Conservation (phyloP, 2,888 invertebrate species). For the Trichacis sp. region DNA sequence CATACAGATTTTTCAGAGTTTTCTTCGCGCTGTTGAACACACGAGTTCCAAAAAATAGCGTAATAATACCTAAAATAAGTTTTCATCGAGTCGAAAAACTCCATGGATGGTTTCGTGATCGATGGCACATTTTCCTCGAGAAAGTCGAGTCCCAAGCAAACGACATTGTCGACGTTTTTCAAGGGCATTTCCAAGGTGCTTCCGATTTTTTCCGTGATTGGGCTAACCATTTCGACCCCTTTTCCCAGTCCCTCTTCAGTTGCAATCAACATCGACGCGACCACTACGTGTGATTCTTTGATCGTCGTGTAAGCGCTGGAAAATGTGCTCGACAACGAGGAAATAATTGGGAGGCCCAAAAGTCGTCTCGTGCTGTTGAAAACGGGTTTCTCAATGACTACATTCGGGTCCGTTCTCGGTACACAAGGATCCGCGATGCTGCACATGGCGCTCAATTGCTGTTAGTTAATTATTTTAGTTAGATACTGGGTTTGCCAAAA, state of each 20-base stretch:
- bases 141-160: slow-evolving; percentile 66
- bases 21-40: too few species aligned
- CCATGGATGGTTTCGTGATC: slow-evolving; percentile 65
- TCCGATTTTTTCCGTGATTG: slow-evolving; percentile 52
- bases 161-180: slow-evolving; percentile 52
- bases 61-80: not conserved
- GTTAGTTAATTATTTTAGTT: not conserved
- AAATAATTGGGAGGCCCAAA: slow-evolving; percentile 46
- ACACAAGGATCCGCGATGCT: slow-evolving; percentile 25
- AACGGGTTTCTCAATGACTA: not conserved
- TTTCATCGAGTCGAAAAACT: slow-evolving; percentile 55
- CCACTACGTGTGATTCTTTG: slow-evolving; percentile 47
- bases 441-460: slow-evolving; percentile 11
- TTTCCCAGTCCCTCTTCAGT: slow-evolving; percentile 48
- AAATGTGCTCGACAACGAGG: slow-evolving; percentile 45
- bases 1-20: too few species aligned
- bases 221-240: slow-evolving; percentile 44
- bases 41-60: not conserved
- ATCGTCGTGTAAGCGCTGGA: slow-evolving; percentile 46
- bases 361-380: slow-evolving; percentile 29
- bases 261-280: slow-evolving; percentile 46
- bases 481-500: not conserved
- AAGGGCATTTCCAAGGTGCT: slow-evolving; percentile 64
- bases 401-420: not conserved
- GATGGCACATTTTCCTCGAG: slow-evolving; percentile 68